These are phyloP conservation scores for Drosophila orosa DNA, from an alignment of 1,140 invertebrate genomes.

Conservation along the genomic window DNA sequence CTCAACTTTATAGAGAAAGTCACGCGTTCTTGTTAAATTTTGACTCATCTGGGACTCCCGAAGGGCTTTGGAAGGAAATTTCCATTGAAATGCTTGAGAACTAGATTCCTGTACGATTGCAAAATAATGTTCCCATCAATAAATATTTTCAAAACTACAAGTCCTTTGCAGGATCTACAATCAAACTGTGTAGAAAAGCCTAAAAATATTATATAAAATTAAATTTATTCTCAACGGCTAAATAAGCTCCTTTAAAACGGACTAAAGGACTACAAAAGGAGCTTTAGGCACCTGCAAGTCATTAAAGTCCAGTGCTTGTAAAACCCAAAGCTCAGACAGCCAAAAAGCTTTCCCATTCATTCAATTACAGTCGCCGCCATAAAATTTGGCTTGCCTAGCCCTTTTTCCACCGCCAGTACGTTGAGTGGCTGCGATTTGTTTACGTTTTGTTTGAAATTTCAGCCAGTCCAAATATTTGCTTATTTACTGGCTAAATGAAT, in stretches of 20 bases:
- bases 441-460: constrained; percentile 29
- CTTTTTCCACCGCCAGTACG: constrained; percentile 3
- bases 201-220: too few species aligned
- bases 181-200: too few species aligned
- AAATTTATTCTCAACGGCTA: background rate
- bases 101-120: too few species aligned
- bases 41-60: too few species aligned
- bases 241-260: background rate
- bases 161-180: too few species aligned
- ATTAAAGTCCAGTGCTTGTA: constrained; percentile 12
- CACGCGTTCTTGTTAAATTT: too few species aligned
- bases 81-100: too few species aligned
- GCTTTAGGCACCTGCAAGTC: background rate
- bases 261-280: background rate
- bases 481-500: constrained; percentile 43
- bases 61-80: too few species aligned
- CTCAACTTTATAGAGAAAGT: too few species aligned
- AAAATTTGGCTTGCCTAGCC: background rate
- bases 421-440: constrained; percentile 28
- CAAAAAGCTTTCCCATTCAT: constrained; percentile 21
- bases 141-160: too few species aligned
- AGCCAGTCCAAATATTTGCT: constrained; percentile 43
- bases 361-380: constrained; percentile 12
- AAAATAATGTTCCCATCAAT: too few species aligned
- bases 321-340: background rate